phyloP scores from a whole-genome alignment of 2,797 vertebrate species.

The Pelobates cultripes region DNA sequence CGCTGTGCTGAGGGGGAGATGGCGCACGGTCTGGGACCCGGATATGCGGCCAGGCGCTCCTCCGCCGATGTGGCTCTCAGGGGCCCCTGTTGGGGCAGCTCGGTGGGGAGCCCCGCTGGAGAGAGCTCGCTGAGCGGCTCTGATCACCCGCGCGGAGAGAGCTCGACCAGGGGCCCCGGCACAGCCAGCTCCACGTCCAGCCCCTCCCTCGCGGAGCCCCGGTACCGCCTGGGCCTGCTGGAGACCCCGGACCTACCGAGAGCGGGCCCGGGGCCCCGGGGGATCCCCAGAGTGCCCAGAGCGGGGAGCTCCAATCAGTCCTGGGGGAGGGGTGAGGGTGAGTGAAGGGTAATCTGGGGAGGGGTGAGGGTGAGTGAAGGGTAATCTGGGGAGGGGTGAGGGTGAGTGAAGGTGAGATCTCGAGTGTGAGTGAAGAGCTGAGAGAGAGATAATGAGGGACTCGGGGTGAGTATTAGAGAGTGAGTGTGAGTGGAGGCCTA shows the following conservation, averaged over 20 bases:
- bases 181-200: not conserved
- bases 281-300: not conserved
- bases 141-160: too few relatives aligned
- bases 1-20: not conserved
- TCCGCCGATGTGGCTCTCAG: too few relatives aligned
- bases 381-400: not conserved
- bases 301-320: not conserved
- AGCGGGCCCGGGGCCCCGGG: not conserved
- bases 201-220: constrained; percentile 34
- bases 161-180: not conserved
- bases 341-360: not conserved
- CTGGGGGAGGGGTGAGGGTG: not conserved
- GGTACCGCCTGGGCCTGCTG: constrained; percentile 43
- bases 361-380: not conserved
- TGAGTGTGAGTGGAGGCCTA: not conserved
- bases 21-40: not conserved
- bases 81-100: too few relatives aligned
- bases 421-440: not conserved
- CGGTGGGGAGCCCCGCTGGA: not conserved
- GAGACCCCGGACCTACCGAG: constrained; percentile 50
- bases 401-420: not conserved
- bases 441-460: not conserved
- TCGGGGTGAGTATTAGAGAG: not conserved
- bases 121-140: not conserved
- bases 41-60: not conserved